Conservation (phyloP, 2,113 vertebrate genomes). For the Xenopus borealis region DNA sequence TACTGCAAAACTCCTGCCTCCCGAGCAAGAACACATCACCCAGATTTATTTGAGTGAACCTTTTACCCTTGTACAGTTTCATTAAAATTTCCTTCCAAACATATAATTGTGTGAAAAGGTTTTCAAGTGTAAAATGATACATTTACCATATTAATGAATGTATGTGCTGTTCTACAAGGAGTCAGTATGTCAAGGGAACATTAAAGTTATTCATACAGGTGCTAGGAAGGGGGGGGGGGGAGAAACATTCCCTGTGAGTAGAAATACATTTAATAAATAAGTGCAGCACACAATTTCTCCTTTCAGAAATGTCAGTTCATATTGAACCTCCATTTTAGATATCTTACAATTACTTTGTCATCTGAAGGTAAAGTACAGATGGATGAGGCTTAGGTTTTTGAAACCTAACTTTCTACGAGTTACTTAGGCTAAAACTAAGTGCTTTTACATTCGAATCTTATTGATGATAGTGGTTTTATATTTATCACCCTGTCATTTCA, state of each 20-base stretch:
- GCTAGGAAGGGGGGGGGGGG: constrained; percentile 51
- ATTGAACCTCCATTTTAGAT: constrained; percentile 76
- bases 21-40: neutral
- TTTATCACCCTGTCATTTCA: constrained; percentile 85
- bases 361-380: constrained; percentile 76
- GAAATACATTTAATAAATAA: constrained; percentile 84
- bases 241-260: constrained; percentile 75
- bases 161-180: constrained; percentile 79
- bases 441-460: constrained; percentile 82
- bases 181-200: constrained; percentile 79
- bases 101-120: constrained; percentile 80
- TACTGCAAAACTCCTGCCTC: neutral
- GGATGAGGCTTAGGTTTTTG: constrained; percentile 74
- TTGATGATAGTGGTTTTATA: constrained; percentile 83
- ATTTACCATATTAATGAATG: constrained; percentile 83
- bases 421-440: constrained; percentile 85
- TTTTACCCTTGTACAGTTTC: constrained; percentile 77
- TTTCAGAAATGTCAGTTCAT: constrained; percentile 80
- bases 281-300: constrained; percentile 80
- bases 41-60: constrained; percentile 65
- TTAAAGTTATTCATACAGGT: constrained; percentile 81
- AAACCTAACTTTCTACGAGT: constrained; percentile 81
- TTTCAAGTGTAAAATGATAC: constrained; percentile 79
- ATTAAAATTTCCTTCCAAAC: constrained; percentile 75
- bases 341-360: constrained; percentile 86